Percentiles rank a stretch among this genome's conserved stretches.
Conservation (phyloP, 2,113 vertebrate species). For the Sclerurus mexicanus region DNA sequence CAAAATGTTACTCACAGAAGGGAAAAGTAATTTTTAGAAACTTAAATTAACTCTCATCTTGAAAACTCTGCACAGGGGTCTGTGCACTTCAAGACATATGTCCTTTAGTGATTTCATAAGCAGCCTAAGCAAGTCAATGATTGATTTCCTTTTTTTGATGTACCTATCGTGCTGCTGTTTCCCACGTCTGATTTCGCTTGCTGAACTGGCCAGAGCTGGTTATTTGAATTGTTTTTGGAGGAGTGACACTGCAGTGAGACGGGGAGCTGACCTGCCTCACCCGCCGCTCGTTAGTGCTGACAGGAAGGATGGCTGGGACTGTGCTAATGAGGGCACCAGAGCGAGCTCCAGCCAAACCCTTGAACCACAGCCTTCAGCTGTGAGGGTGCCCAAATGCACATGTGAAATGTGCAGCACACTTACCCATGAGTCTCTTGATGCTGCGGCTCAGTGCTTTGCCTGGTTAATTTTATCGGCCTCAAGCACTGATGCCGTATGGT, state of each 20-base stretch:
- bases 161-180: not conserved
- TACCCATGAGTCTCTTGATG: not conserved
- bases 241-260: not conserved
- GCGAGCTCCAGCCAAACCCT: not conserved
- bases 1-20: not conserved
- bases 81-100: not conserved
- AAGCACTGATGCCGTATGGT: accelerated
- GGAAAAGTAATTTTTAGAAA: not conserved
- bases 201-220: not conserved
- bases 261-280: not conserved
- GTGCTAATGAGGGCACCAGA: not conserved
- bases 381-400: not conserved
- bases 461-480: not conserved
- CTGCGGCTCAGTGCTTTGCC: not conserved
- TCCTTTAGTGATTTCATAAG: not conserved
- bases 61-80: not conserved
- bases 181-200: not conserved
- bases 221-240: not conserved
- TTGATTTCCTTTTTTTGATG: not conserved
- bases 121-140: not conserved
- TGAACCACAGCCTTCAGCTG: not conserved
- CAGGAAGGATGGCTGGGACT: not conserved
- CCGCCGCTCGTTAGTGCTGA: not conserved
- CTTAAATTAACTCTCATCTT: not conserved
- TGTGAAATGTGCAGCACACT: not conserved